Base-by-base conservation (phyloP, 2,888 invertebrate genomes). In the Cryptocheilus praepositus region DNA sequence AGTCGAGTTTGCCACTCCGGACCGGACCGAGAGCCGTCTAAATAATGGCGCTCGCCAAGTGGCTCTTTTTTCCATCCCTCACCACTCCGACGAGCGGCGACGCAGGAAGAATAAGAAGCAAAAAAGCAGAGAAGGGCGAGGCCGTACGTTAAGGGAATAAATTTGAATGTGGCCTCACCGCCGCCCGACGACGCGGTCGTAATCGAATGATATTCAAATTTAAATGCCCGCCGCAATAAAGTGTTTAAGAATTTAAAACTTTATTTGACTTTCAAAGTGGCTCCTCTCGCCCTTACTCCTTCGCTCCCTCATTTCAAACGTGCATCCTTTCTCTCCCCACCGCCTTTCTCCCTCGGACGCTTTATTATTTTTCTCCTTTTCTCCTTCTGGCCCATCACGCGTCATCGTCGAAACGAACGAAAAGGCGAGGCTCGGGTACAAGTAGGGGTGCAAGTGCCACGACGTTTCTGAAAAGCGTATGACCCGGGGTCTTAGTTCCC, bases 151-250 rank as follows among this genome's bases (percentile, higher is more conserved):
- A 61, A 36, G 54, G 64, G 71, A 71, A 79, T 76, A 78, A 81
- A 80, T 79, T 77, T 79, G 73, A 81, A 72, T 71, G 73, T 57
- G 73, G 71, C 60, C 66, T 61, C 60, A 61, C 59, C 58, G 52
- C 51, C 36, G 62, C 56, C 19, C 45, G 53, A 25, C 51, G 66
- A 70, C 69, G 67, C 73, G 63, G 59, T 56, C 76, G 79, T 84
- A 86, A 86, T 86, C 85, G 85, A 85, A 84, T 85, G 83, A 86
- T 85, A 85, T 83, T 85, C 82, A 84, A 82, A 86, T 86, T 86
- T 83, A 85, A 87, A 87, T 84, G 84, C 78, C 76, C 71, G 69
- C 72, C 73, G 83, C 84, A 83, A 85, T 85, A 85, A 85, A 87
- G 81, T 83, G 82, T 83, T 85, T 83, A 84, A 83, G 81, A 85